Base-by-base conservation (phyloP, 2,797 vertebrate species). In the Botia almorhae region DNA sequence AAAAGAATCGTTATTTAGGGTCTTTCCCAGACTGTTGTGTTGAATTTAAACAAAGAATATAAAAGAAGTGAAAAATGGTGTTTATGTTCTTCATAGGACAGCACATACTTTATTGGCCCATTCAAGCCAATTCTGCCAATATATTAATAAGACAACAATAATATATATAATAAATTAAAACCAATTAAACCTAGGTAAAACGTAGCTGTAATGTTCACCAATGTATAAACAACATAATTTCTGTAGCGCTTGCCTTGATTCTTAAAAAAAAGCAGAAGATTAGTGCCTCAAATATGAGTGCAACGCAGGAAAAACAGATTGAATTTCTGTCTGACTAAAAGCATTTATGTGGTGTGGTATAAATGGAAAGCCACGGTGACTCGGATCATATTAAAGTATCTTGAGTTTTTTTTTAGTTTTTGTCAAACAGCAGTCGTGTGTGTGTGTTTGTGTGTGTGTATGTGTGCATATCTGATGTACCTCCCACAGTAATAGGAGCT, bases 401-500 rank as follows among this genome's bases (percentile, higher is more conserved):
- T 36, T 56, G 10, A 19, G 1, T 55, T 12, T 13, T 55, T 71
- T 26, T 26, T 26, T 26, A 26, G 23, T 26, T 26, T 0, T 4
- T 53, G 51, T 53, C 51, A 53, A 17, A 53, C 51, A 53, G 16
- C 4, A 6, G 39, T 73, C 13, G 13, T 65, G 17, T 39, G 60
- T 29, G 12, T 63, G 13, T 21, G 60, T 29, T 4, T 63, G 13
- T 21, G 16, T 36, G 58, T 14, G 3, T 61, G 11, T 12, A 12
- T 8, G 0, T 29, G 33, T 33, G 33, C 33, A 33, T 33, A 7
- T 8, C 3, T 63, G 12, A 29, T 86, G 76, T 82, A 97, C 97
- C 95, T 90, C 94, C 93, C 29, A 95, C 55, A 0, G 0, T 84
- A 84, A 98, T 87, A 0, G 96, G 94, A 1, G 77, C 86, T 69